Conservation (phyloP, 2,888 invertebrate genomes). For the Apamea monoglypha region DNA sequence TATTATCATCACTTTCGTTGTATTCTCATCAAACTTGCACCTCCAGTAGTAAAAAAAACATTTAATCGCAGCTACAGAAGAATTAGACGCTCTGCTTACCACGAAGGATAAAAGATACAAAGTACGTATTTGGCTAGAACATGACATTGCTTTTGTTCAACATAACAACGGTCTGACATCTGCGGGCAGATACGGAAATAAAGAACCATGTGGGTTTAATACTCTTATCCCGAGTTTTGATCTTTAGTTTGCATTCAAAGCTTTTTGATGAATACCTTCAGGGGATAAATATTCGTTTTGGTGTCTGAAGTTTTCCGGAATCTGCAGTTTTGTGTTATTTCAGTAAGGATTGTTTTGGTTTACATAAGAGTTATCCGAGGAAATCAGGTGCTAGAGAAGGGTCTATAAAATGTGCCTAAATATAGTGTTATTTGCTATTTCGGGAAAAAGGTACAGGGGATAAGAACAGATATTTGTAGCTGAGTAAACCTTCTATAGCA, state of each 20-base stretch:
- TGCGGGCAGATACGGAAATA: constrained; percentile 60
- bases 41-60: constrained; percentile 9
- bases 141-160: constrained; percentile 62
- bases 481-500: not conserved
- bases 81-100: constrained; percentile 56
- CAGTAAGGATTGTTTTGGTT: constrained; percentile 1
- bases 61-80: constrained; percentile 34
- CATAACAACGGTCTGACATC: constrained; percentile 67
- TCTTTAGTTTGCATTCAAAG: constrained; percentile 58
- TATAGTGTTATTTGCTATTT: not conserved
- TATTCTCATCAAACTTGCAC: not conserved
- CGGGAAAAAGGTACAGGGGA: not conserved
- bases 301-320: constrained; percentile 31
- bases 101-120: constrained; percentile 61
- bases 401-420: not conserved
- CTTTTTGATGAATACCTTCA: constrained; percentile 44
- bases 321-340: constrained; percentile 22
- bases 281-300: constrained; percentile 40
- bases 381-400: not conserved
- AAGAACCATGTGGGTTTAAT: constrained; percentile 64
- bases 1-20: not conserved
- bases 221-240: constrained; percentile 60
- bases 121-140: constrained; percentile 64
- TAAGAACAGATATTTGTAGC: not conserved
- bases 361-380: not conserved